Conservation (phyloP, 2,797 vertebrate species). For the Bryconaethiops microstoma region DNA sequence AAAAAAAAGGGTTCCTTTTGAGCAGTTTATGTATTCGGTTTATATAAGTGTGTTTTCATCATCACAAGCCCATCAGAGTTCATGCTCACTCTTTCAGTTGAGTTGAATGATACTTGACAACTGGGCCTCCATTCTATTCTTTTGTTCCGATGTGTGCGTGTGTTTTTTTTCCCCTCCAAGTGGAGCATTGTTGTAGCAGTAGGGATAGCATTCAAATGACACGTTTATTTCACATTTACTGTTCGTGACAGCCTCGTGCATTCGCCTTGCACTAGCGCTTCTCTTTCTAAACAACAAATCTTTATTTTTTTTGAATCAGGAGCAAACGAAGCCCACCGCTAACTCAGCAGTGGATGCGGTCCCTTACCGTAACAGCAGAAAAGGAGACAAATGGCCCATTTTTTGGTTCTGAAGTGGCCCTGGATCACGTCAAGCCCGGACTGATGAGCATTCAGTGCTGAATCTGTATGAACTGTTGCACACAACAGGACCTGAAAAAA, state of each 20-base stretch:
- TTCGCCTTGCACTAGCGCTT: constrained; percentile 69
- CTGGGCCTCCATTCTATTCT: constrained; percentile 69
- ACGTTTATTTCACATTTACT: constrained; percentile 62
- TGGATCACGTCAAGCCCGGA: background rate
- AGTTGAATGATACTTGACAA: constrained; percentile 80
- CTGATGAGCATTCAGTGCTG: background rate
- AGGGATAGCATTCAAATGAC: constrained; percentile 34
- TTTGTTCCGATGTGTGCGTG: constrained; percentile 60
- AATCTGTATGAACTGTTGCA: constrained; percentile 56
- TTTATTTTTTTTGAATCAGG: constrained; percentile 24
- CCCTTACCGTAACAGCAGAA: background rate
- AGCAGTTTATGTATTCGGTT: constrained; percentile 82
- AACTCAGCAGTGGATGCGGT: background rate
- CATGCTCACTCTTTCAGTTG: constrained; percentile 54
- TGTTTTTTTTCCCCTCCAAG: constrained; percentile 57
- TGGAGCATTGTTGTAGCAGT: constrained; percentile 69
- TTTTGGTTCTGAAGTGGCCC: background rate
- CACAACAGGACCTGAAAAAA: constrained; percentile 65
- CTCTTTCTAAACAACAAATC: constrained; percentile 57
- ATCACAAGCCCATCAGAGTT: constrained; percentile 48
- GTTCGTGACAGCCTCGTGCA: constrained; percentile 1
- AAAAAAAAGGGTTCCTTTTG: constrained; percentile 76
- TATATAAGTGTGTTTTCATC: constrained; percentile 80
- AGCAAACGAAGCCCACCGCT: background rate
- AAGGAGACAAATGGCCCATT: background rate